A percentile compares a stretch with the other conserved stretches of the same genome.
Conservation (phyloP, 2,888 invertebrate genomes). For the Trichacis sp. region DNA sequence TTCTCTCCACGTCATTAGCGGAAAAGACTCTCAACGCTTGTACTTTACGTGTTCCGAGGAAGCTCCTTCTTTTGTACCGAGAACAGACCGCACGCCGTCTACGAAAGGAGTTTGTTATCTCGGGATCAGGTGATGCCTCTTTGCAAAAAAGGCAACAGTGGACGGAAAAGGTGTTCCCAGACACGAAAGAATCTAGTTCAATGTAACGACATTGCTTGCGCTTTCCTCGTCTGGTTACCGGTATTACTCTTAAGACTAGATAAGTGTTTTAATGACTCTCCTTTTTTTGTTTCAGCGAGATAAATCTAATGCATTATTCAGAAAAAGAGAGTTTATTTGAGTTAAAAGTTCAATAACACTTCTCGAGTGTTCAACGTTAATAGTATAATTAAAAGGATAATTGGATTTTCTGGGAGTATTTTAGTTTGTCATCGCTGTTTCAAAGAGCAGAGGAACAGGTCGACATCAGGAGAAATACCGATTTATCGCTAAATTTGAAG, state of each 20-base stretch:
- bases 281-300: neutral
- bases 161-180: constrained; percentile 5
- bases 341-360: no score
- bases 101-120: constrained; percentile 45
- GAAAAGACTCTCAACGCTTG: constrained; percentile 10
- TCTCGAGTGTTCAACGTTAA: no score
- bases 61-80: constrained; percentile 27
- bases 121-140: constrained; percentile 35
- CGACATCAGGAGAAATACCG: no score
- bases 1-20: no score
- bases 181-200: constrained; percentile 43
- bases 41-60: constrained; percentile 25
- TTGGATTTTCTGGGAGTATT: no score
- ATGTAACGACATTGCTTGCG: constrained; percentile 32
- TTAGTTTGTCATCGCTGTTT: no score
- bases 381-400: no score
- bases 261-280: neutral
- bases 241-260: constrained; percentile 40
- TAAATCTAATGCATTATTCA: no score
- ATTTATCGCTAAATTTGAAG: no score
- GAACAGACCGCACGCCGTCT: constrained; percentile 27
- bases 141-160: constrained; percentile 21
- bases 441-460: no score
- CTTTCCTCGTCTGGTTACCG: constrained; percentile 16
- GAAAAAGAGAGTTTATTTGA: no score